phyloP scores from a whole-genome alignment of 2,797 vertebrate species.

The Halcyon badia region DNA sequence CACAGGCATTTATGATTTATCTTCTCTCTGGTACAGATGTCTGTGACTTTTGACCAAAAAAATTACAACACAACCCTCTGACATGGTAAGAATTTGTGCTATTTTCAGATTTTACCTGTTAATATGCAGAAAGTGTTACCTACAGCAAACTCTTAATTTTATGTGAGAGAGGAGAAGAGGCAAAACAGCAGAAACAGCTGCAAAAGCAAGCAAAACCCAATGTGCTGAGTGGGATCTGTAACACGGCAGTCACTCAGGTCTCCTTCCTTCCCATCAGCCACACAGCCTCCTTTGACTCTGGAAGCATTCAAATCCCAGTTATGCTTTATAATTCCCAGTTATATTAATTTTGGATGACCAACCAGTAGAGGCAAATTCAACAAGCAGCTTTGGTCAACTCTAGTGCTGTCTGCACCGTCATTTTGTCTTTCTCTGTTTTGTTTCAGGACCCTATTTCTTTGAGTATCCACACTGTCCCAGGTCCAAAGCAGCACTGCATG shows the following conservation, averaged over 20 bases:
- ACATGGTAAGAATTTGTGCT: not conserved
- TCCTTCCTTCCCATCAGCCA: not conserved
- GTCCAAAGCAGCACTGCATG: not conserved
- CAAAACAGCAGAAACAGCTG: not conserved
- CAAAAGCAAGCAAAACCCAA: not conserved
- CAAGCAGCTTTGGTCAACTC: not conserved
- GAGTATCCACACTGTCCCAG: not conserved
- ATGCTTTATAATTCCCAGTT: not conserved
- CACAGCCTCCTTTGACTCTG: not conserved
- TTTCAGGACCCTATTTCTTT: not conserved
- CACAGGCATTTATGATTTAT: not conserved
- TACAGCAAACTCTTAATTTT: not conserved
- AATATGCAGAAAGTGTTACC: not conserved
- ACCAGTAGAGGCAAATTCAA: not conserved
- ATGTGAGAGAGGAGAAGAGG: not conserved
- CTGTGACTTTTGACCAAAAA: constrained; percentile 7
- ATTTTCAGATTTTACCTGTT: not conserved
- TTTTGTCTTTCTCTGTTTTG: not conserved
- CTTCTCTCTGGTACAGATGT: not conserved
- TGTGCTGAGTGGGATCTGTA: not conserved
- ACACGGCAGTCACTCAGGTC: not conserved
- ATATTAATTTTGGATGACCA: not conserved
- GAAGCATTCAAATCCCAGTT: not conserved
- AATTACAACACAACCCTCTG: not conserved
- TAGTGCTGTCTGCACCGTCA: not conserved